A percentile compares a stretch with the other conserved stretches of the same genome.
Conservation (phyloP, 2,888 invertebrate genomes). For the Protula sp. region DNA sequence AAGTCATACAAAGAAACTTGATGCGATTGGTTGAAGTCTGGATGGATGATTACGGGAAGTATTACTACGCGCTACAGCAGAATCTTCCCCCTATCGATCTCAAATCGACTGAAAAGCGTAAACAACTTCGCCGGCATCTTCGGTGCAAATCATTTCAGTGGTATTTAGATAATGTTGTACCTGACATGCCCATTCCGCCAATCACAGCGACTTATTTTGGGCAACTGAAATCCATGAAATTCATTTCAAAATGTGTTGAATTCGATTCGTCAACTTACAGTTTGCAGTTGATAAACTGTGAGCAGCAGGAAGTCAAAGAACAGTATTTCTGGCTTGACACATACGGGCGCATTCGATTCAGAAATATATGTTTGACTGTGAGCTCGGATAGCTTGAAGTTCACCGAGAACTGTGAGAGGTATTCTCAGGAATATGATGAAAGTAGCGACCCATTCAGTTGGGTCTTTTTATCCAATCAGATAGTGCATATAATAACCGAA, state of each 20-base stretch:
- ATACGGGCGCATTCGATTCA: no score
- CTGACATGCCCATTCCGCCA: background rate
- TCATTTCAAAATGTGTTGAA: background rate
- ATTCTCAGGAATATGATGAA: no score
- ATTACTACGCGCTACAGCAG: conserved; percentile 4
- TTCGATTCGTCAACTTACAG: background rate
- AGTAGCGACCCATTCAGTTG: no score
- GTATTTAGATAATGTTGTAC: background rate
- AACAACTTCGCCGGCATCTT: background rate
- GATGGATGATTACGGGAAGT: conserved; percentile 7
- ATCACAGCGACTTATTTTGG: background rate
- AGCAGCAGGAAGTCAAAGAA: background rate
- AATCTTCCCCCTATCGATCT: background rate
- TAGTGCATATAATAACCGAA: no score
- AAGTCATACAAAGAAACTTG: conserved; percentile 18
- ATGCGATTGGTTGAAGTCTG: conserved; percentile 19
- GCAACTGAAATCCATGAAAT: background rate
- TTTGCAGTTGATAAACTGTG: background rate
- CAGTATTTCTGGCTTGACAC: no score
- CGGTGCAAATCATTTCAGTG: background rate
- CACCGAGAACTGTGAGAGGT: no score
- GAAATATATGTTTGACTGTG: no score
- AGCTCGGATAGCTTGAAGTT: no score
- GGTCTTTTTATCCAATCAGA: no score
- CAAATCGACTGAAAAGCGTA: background rate